Conservation (phyloP, 2,888 invertebrate species). For the Rhogogaster chlorosoma region DNA sequence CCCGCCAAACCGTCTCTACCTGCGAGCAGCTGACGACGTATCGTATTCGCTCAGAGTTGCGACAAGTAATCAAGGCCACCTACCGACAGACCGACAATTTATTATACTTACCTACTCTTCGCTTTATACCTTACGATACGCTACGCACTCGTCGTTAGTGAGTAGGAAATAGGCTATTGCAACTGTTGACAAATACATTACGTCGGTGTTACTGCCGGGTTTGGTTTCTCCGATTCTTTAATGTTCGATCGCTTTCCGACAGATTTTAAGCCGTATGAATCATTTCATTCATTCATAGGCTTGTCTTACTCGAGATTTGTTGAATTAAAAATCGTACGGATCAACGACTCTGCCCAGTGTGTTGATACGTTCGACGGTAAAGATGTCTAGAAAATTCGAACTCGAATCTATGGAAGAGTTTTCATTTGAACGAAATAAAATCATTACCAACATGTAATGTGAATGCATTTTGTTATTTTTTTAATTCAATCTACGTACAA, state of each 20-base stretch:
- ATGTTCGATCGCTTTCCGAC: background rate
- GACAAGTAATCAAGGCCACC: conserved; percentile 25
- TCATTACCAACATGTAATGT: background rate
- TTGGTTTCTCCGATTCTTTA: background rate
- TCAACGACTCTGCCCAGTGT: background rate
- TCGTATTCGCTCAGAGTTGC: background rate
- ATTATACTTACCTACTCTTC: background rate
- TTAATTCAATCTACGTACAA: background rate
- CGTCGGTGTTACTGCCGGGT: background rate
- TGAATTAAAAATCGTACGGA: background rate
- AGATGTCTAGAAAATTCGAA: background rate
- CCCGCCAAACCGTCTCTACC: background rate
- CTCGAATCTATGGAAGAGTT: background rate
- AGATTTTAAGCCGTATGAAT: background rate
- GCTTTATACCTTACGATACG: background rate
- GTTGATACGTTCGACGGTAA: no score
- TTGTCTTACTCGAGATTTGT: background rate
- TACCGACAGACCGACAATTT: background rate
- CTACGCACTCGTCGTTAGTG: background rate
- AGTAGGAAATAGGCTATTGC: background rate
- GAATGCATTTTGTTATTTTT: background rate
- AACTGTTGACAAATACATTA: background rate
- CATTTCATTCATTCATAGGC: background rate
- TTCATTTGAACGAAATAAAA: background rate
- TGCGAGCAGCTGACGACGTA: background rate